Evolutionary conservation across 2,888 invertebrate genomes (phyloP), one percentile per base, ranked within the genome.

Genomic region (Balanococcus diminutus): DNA sequence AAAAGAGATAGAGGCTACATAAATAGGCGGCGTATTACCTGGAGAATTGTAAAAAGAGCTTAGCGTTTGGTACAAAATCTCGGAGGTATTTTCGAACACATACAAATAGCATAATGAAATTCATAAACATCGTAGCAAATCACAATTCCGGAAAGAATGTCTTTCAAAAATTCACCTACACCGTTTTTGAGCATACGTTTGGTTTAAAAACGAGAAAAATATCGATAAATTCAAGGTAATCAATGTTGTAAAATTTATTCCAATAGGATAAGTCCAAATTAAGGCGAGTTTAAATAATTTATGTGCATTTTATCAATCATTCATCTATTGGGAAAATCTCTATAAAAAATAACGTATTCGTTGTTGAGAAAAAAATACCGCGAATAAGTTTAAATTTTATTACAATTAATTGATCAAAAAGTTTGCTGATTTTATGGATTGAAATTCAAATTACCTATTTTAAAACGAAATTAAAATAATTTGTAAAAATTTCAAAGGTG

Each of bases 21-120:
- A 75, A 6, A 11, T 36, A 79, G 36, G 36, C 32, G 36, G 28
- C 75, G 36, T 36, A 79, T 36, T 36, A 79, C 28, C 75, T 11
- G 75, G 36, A 79, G 75, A 79, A 79, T 79, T 36, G 32, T 79
- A 79, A 79, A 79, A 79, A 79, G 32, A 79, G 75, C 75, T 79
- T 79, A 79, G 36, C 19, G 16, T 28, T 16, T 79, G 19, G 75
- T 36, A 19, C 75, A 19, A 79, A 79, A 32, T 79, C 75, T 79
- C 75, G 5, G 14, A 56, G 36, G 32, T 79, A 79, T 36, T 79
- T 79, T 79, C 25, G 19, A 19, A 36, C 19, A 36, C 19, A 36
- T 9, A n/a, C n/a, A n/a, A 28, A 28, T n/a, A 67, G 14, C 56
- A 25, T 61, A 25, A 61, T 61, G 25, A 28, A 67, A 28, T 67